A percentile compares a stretch with the other conserved stretches of the same genome.
phyloP scores from a whole-genome alignment of 2,113 vertebrate species.

The Lontra canadensis region DNA sequence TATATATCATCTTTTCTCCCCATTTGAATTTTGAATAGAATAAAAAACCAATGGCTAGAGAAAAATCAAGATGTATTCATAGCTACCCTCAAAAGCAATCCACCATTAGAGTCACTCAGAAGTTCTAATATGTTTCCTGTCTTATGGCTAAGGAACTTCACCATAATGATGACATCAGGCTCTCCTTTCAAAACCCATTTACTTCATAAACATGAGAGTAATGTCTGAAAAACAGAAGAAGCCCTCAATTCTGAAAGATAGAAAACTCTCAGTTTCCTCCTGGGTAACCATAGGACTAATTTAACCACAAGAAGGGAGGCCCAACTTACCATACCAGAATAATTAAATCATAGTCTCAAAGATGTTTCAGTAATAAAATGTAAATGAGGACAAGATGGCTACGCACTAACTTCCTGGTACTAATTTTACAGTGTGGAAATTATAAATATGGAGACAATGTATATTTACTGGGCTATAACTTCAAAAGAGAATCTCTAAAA shows the following conservation, averaged over 20 bases:
- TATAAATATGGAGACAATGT: slow-evolving; percentile 39
- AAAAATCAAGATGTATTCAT: neutral
- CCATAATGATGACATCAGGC: neutral
- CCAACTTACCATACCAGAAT: slow-evolving; percentile 13
- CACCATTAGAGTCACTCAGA: neutral
- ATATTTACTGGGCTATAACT: slow-evolving; percentile 54
- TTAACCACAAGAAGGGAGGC: slow-evolving; percentile 29
- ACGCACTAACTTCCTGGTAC: slow-evolving; percentile 24
- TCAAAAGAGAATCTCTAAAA: slow-evolving; percentile 46
- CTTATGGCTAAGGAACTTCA: neutral
- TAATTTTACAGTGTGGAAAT: slow-evolving; percentile 60
- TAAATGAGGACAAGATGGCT: slow-evolving; percentile 52
- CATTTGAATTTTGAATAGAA: slow-evolving; percentile 1
- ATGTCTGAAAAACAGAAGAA: slow-evolving; percentile 28
- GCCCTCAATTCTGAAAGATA: neutral
- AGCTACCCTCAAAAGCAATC: neutral
- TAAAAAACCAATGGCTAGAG: neutral
- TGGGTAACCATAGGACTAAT: neutral
- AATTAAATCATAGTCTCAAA: slow-evolving; percentile 54
- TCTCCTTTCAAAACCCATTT: slow-evolving; percentile 28
- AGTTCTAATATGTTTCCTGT: neutral
- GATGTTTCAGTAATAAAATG: slow-evolving; percentile 29
- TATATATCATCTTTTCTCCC: neutral
- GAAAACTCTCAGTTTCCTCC: slow-evolving; percentile 32
- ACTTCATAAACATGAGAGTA: neutral